Percentiles rank a stretch among this genome's conserved stretches.
Evolutionary conservation across 2,113 vertebrate genomes (phyloP).

Genomic region (Larimichthys polyactis): DNA sequence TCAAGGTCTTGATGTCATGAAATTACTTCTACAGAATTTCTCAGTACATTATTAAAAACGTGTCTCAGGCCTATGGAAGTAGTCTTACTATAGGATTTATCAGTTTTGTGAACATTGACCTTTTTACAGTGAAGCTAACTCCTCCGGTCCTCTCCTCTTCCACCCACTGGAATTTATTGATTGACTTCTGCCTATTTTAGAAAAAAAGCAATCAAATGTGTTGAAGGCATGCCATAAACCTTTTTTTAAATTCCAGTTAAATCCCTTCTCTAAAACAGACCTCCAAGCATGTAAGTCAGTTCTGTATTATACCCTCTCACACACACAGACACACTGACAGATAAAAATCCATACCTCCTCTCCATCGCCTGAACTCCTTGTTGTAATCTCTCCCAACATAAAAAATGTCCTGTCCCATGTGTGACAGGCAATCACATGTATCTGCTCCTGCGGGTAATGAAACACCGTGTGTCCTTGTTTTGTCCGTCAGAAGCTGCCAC

Average conservation of each 20-base stretch:
- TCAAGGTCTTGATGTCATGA: neutral
- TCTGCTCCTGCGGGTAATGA: slow-evolving; percentile 6
- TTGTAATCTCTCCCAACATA: slow-evolving; percentile 31
- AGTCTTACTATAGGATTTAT: neutral
- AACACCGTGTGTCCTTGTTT: slow-evolving; percentile 5
- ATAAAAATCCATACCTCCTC: slow-evolving; percentile 20
- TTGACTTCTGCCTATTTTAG: neutral
- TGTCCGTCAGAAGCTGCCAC: neutral
- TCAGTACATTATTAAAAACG: neutral
- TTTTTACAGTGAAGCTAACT: slow-evolving; percentile 10
- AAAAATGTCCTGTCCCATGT: slow-evolving; percentile 29
- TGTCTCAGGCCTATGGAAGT: neutral
- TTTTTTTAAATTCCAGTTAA: neutral
- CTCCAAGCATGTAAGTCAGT: neutral
- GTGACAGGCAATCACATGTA: slow-evolving; percentile 30
- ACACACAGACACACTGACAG: neutral
- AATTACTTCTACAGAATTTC: neutral
- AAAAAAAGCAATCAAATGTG: slow-evolving; percentile 19
- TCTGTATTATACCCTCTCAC: neutral
- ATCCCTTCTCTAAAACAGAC: neutral
- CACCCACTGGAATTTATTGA: neutral
- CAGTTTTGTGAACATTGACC: neutral
- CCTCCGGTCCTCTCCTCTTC: neutral
- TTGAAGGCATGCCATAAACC: neutral
- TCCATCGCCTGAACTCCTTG: slow-evolving; percentile 4